phyloP scores from a whole-genome alignment of 2,113 vertebrate species.

The Theristicus caerulescens region DNA sequence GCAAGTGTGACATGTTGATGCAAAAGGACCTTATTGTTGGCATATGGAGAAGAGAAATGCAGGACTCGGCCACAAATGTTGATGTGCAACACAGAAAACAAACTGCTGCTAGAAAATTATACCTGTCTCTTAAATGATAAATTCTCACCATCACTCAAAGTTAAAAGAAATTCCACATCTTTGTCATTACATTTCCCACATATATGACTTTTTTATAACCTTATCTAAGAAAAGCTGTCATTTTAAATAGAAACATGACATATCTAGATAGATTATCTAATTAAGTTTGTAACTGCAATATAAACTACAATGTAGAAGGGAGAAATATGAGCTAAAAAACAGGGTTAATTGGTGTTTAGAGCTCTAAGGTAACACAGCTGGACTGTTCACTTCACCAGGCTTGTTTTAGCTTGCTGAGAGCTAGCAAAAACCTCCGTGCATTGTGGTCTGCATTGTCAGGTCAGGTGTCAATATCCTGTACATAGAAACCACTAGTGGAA shows the following conservation, averaged over 20 bases:
- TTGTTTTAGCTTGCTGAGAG: neutral
- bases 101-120: slow-evolving; percentile 22
- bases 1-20: neutral
- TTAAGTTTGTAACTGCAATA: neutral
- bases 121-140: slow-evolving; percentile 36
- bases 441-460: neutral
- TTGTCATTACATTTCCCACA: slow-evolving; percentile 6
- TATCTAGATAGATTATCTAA: slow-evolving; percentile 15
- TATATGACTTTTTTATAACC: slow-evolving; percentile 21
- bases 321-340: neutral
- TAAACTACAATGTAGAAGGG: neutral
- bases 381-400: neutral
- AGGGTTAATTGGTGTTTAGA: neutral
- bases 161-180: slow-evolving; percentile 1
- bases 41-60: slow-evolving; percentile 13
- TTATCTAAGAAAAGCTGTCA: slow-evolving; percentile 11
- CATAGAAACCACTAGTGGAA: neutral
- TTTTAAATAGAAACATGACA: slow-evolving; percentile 9
- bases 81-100: slow-evolving; percentile 3
- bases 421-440: neutral
- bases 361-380: neutral
- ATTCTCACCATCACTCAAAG: slow-evolving; percentile 44
- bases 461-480: neutral
- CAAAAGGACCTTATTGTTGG: slow-evolving; percentile 9
- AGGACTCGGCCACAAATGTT: neutral